Conservation (phyloP, 2,888 invertebrate species). For the Eristalis pertinax region DNA sequence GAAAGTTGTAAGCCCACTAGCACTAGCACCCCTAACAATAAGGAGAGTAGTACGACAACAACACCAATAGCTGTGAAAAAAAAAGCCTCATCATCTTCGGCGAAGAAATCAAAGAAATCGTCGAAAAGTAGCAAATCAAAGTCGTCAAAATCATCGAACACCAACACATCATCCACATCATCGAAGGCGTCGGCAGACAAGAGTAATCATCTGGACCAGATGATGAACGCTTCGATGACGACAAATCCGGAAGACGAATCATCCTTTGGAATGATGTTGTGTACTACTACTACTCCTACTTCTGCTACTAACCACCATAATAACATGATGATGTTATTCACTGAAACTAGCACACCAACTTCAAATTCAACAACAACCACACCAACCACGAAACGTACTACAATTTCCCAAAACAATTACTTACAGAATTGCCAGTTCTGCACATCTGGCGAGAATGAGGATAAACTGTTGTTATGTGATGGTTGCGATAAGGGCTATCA, state of each 20-base stretch:
- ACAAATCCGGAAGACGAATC: slow-evolving; percentile 5
- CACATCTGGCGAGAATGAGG: slow-evolving; percentile 97
- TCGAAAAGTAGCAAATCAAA: slow-evolving; percentile 59
- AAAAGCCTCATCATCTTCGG: slow-evolving; percentile 57
- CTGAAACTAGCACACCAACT: slow-evolving; percentile 72
- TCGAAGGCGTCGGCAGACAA: slow-evolving; percentile 54
- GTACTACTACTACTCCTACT: slow-evolving; percentile 68
- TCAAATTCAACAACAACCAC: slow-evolving; percentile 73
- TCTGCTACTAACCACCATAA: slow-evolving; percentile 65
- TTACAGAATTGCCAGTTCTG: slow-evolving; percentile 98
- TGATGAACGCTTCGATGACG: slow-evolving; percentile 29
- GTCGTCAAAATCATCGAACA: slow-evolving; percentile 45
- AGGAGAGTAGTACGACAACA: slow-evolving; percentile 72
- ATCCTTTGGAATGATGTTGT: slow-evolving; percentile 65
- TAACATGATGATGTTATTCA: slow-evolving; percentile 70
- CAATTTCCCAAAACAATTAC: slow-evolving; percentile 76
- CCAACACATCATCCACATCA: slow-evolving; percentile 13
- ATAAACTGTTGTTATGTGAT: slow-evolving; percentile 96
- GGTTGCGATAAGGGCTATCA: slow-evolving; percentile 99
- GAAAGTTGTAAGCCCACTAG: slow-evolving; percentile 67
- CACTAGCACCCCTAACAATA: slow-evolving; percentile 69
- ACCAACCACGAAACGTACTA: slow-evolving; percentile 79
- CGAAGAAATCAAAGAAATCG: slow-evolving; percentile 67
- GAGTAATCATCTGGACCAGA: slow-evolving; percentile 33
- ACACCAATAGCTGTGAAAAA: slow-evolving; percentile 65